Conservation (phyloP, 2,113 vertebrate species). For the Hippocampus abdominalis region DNA sequence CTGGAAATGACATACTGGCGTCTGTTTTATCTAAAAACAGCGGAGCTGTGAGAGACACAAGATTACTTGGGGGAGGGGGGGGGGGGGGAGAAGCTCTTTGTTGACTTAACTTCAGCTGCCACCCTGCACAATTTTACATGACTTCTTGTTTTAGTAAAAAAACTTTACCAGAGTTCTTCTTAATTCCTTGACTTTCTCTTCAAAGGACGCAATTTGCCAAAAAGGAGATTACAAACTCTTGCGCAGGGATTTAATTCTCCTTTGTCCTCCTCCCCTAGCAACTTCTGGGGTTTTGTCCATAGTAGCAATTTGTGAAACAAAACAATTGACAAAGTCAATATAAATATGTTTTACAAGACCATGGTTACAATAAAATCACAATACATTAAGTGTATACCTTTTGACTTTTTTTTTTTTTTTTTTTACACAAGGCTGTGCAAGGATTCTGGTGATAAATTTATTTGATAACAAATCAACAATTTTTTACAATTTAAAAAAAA, state of each 20-base stretch:
- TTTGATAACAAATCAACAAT: too few relatives aligned
- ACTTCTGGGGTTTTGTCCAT: conserved; percentile 32
- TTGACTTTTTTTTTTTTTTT: background rate
- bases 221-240: conserved; percentile 50
- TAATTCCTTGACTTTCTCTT: conserved; percentile 51
- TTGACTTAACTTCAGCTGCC: conserved; percentile 51
- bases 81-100: conserved; percentile 25
- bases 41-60: conserved; percentile 40
- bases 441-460: background rate
- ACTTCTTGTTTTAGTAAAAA: conserved; percentile 58
- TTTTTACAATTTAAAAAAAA: too few relatives aligned
- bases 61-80: conserved; percentile 11
- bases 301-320: background rate
- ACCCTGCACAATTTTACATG: conserved; percentile 38
- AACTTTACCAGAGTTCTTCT: conserved; percentile 30
- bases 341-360: background rate
- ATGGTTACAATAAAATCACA: background rate
- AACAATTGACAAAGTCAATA: background rate
- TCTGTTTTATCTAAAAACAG: conserved; percentile 57
- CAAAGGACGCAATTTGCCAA: conserved; percentile 58
- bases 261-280: conserved; percentile 9
- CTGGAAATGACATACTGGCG: conserved; percentile 56
- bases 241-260: conserved; percentile 29
- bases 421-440: background rate
- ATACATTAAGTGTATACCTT: background rate